Evolutionary conservation across 2,797 vertebrate genomes (phyloP), one percentile per base, ranked within the genome.

Genomic region (Selene dorsalis): DNA sequence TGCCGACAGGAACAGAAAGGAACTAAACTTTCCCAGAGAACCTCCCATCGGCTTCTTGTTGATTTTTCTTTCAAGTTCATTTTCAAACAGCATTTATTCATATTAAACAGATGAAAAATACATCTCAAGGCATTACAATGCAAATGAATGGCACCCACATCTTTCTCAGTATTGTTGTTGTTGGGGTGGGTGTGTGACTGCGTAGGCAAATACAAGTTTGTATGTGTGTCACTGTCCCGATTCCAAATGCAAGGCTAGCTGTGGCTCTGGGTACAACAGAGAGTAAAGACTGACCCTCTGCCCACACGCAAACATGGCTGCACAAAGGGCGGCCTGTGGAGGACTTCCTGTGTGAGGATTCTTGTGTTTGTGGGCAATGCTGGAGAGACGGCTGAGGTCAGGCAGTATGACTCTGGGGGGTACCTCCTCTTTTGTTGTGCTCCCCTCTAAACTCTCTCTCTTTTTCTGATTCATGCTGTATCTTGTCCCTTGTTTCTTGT

Each of bases 11-110:
- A 93, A 93, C 84, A 87, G 85, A 88, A 75, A 75, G 71, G 69
- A 86, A 81, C 87, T 64, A 39, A 84, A 88, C 71, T 90, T 91
- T 93, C 90, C 90, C 92, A 89, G 88, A 87, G 90, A 89, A 63
- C 84, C 88, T 89, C 88, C 88, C 92, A 87, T 87, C 72, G 87
- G 79, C 84, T 79, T 77, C 77, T 84, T 94, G 93, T 94, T 94
- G 89, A 77, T 87, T 84, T 92, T 92, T 87, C 93, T 94, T 94
- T 95, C 93, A 94, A 91, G 91, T 93, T 87, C 70, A 77, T 84
- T 89, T 93, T 93, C 91, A 94, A 93, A 92, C 87, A 39, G 87
- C 90, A 88, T 93, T 93, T 89, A 93, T 94, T 90, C 91, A 94
- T 92, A 91, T 89, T 80, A 82, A 92, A 85, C 85, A 82, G 91